Evolutionary conservation across 1,140 invertebrate genomes (phyloP).

Genomic region (Drosophila auraria): DNA sequence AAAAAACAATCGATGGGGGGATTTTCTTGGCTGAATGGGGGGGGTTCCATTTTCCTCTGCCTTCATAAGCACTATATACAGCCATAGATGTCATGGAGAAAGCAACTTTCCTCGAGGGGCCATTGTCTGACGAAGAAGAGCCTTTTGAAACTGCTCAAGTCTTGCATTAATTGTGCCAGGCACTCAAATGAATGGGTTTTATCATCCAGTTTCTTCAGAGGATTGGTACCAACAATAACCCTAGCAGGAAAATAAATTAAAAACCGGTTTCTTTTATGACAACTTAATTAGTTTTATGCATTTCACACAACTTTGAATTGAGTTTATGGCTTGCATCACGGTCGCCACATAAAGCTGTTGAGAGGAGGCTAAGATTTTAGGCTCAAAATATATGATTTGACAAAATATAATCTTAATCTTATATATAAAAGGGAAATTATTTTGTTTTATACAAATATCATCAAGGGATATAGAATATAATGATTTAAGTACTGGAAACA

Average conservation of each 20-base stretch:
- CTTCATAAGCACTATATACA: slow-evolving; percentile 19
- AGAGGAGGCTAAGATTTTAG: too few species aligned
- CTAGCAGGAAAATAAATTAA: neutral
- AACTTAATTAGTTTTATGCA: too few species aligned
- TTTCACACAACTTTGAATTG: neutral
- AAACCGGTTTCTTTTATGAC: neutral
- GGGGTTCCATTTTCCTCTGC: neutral
- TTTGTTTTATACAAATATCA: too few species aligned
- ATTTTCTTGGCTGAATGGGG: neutral
- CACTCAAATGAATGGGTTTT: slow-evolving; percentile 7
- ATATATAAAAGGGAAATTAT: too few species aligned
- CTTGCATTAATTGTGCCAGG: slow-evolving; percentile 21
- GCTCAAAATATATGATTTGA: too few species aligned
- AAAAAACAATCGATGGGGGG: slow-evolving; percentile 17
- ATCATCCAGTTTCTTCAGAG: neutral
- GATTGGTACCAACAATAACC: neutral
- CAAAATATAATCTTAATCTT: too few species aligned
- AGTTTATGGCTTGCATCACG: too few species aligned
- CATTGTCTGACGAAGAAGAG: slow-evolving; percentile 28
- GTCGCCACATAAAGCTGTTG: too few species aligned
- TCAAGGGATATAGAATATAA: too few species aligned
- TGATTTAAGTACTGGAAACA: too few species aligned
- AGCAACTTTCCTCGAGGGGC: slow-evolving; percentile 35
- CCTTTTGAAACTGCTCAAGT: slow-evolving; percentile 23
- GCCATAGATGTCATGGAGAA: slow-evolving; percentile 34